Evolutionary conservation across 1,140 invertebrate genomes (phyloP).

Genomic region (Drosophila arizonae): DNA sequence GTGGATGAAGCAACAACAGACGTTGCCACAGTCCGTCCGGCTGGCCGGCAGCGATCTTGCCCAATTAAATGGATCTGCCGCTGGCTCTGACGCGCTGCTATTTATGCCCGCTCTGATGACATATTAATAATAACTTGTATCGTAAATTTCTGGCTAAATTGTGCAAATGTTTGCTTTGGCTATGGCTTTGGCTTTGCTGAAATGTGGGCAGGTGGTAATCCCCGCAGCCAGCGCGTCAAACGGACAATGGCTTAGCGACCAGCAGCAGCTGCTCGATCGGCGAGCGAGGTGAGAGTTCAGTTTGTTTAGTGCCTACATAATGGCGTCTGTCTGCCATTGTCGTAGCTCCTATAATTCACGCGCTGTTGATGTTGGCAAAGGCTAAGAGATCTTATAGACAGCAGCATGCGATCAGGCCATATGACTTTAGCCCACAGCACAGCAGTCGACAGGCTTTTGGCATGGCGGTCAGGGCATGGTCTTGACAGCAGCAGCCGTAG

Average conservation of each 20-base stretch:
- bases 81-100: constrained; percentile 26
- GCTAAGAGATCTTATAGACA: constrained; percentile 3
- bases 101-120: constrained; percentile 68
- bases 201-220: constrained; percentile 45
- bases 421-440: not conserved
- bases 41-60: constrained; percentile 47
- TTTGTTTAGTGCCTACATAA: constrained; percentile 56
- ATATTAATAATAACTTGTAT: constrained; percentile 82
- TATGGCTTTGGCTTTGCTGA: not conserved
- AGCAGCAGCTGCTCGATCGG: not conserved
- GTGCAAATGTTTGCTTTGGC: constrained; percentile 44
- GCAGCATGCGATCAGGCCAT: not conserved
- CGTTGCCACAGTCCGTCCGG: constrained; percentile 3
- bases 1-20: not conserved
- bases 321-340: constrained; percentile 48
- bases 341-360: constrained; percentile 7
- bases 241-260: constrained; percentile 23
- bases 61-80: constrained; percentile 55
- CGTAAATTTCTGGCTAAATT: constrained; percentile 68
- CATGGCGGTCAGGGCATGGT: not conserved
- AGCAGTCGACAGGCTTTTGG: not conserved
- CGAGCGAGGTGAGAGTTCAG: constrained; percentile 72
- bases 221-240: constrained; percentile 4
- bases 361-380: constrained; percentile 18
- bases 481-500: not conserved